A percentile compares a stretch with the other conserved stretches of the same genome.
phyloP scores from a whole-genome alignment of 2,797 vertebrate genomes.

The Cyclopterus lumpus region DNA sequence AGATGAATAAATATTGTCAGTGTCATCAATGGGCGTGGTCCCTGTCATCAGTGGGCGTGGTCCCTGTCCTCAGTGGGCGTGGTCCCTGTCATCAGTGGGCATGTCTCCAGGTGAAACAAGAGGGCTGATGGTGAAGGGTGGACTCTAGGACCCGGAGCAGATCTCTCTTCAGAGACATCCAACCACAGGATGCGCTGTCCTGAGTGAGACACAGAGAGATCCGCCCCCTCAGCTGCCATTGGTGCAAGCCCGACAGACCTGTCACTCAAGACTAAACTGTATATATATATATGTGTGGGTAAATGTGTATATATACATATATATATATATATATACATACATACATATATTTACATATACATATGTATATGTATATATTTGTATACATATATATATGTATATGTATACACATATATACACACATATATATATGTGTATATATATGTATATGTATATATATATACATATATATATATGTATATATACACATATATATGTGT shows the following conservation, averaged over 20 bases:
- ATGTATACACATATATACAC: background rate
- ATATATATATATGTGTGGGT: background rate
- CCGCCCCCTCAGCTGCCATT: slow-evolving; percentile 21
- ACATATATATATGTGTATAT: background rate
- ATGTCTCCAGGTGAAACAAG: slow-evolving; percentile 44
- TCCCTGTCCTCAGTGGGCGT: rapidly evolving
- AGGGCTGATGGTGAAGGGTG: background rate
- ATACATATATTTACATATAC: background rate
- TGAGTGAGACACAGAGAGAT: slow-evolving; percentile 37
- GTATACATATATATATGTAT: background rate
- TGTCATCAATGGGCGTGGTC: background rate
- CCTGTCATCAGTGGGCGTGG: background rate
- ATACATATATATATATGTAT: background rate
- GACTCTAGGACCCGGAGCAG: slow-evolving; percentile 29
- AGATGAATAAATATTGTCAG: slow-evolving; percentile 5
- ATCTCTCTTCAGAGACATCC: slow-evolving; percentile 54
- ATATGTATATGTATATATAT: background rate
- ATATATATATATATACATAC: background rate
- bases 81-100: rapidly evolving
- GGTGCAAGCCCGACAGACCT: background rate
- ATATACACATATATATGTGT: background rate
- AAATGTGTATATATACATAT: background rate
- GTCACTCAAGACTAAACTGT: background rate
- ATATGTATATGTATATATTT: background rate
- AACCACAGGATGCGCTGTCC: slow-evolving; percentile 54